phyloP scores from a whole-genome alignment of 1,140 invertebrate species.

The Belonocnema kinseyi region DNA sequence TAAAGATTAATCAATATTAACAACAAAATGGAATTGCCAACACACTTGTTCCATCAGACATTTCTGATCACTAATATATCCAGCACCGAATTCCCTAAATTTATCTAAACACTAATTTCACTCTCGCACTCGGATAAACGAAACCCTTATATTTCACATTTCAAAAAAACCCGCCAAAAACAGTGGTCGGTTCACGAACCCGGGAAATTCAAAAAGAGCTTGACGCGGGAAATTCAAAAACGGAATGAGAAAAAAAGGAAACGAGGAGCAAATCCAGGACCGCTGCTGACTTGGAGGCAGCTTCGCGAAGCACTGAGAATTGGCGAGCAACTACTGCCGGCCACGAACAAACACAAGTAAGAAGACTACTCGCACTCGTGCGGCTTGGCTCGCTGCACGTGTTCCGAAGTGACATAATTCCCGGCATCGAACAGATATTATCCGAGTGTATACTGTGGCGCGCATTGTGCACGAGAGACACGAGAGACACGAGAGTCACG shows the following conservation, averaged over 20 bases:
- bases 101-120: too few species aligned
- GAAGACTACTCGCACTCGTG: conserved; percentile 37
- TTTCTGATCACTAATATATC: too few species aligned
- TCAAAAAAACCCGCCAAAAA: too few species aligned
- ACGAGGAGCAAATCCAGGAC: conserved; percentile 25
- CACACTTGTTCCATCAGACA: too few species aligned
- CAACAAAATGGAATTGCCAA: too few species aligned
- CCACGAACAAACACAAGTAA: neutral
- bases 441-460: conserved; percentile 42
- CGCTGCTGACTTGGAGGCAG: conserved; percentile 29
- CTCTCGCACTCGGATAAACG: too few species aligned
- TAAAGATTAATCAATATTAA: too few species aligned
- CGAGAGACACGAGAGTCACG: conserved; percentile 51
- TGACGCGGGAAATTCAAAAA: conserved; percentile 12
- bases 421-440: conserved; percentile 50
- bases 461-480: conserved; percentile 47
- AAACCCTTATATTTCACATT: too few species aligned
- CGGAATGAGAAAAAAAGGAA: conserved; percentile 30
- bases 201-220: neutral
- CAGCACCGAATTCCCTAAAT: too few species aligned
- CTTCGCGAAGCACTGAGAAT: conserved; percentile 34
- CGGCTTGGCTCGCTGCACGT: conserved; percentile 42
- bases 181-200: neutral
- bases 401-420: conserved; percentile 60
- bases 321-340: conserved; percentile 30